A percentile compares a stretch with the other conserved stretches of the same genome.
Conservation (phyloP, 2,797 vertebrate species). For the Tiaroga cobitis region DNA sequence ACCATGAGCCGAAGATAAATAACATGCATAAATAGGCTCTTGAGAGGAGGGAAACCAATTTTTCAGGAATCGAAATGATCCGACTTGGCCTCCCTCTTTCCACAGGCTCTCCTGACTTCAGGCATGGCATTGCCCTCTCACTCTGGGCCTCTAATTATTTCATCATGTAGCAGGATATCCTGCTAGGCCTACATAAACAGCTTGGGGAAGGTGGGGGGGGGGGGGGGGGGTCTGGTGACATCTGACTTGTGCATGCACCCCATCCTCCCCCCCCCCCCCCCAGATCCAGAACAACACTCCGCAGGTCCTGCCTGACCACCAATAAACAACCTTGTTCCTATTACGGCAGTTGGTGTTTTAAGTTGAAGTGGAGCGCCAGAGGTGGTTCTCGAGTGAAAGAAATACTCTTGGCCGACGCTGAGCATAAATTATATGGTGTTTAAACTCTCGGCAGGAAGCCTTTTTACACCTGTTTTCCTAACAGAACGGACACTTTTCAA, state of each 20-base stretch:
- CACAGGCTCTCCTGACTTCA: conserved; percentile 56
- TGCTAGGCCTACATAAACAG: conserved; percentile 89
- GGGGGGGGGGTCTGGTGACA: too few species aligned
- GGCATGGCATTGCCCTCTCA: conserved; percentile 74
- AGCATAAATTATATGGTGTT: conserved; percentile 45
- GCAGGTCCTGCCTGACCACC: conserved; percentile 17
- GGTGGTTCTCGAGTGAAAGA: conserved; percentile 32
- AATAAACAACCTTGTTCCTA: conserved; percentile 15
- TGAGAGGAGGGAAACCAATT: conserved; percentile 50
- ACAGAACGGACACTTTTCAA: conserved; percentile 32
- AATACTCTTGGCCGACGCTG: conserved; percentile 37
- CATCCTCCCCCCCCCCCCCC: conserved; percentile 62
- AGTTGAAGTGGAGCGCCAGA: conserved; percentile 31
- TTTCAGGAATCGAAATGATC: conserved; percentile 48
- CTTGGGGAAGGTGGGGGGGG: conserved; percentile 62
- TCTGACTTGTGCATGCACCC: conserved; percentile 79
- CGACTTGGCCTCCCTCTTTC: conserved; percentile 7
- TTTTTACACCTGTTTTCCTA: conserved; percentile 30
- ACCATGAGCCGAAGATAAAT: conserved; percentile 38
- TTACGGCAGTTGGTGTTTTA: not conserved
- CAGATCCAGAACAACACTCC: conserved; percentile 50
- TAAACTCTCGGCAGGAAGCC: conserved; percentile 48
- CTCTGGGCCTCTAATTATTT: conserved; percentile 87
- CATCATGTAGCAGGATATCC: conserved; percentile 91
- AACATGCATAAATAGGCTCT: conserved; percentile 43